A percentile compares a stretch with the other conserved stretches of the same genome.
phyloP scores from a whole-genome alignment of 2,888 invertebrate genomes.

The Dynastes maya region DNA sequence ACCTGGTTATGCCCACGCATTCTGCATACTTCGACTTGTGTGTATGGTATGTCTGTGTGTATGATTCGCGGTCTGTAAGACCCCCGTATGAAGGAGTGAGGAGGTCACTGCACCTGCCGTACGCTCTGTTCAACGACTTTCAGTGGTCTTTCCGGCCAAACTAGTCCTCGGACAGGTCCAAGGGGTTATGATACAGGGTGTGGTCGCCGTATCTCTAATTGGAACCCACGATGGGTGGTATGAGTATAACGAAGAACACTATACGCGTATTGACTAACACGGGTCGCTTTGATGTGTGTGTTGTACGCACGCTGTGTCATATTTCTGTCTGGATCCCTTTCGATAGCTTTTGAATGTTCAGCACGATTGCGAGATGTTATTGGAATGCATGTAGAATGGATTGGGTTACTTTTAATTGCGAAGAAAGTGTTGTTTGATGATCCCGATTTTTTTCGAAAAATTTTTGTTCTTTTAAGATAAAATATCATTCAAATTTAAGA shows the following conservation, averaged over 20 bases:
- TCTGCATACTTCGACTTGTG: conserved; percentile 45
- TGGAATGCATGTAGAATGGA: too few relatives aligned
- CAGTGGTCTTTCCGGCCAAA: conserved; percentile 49
- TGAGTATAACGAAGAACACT: background rate
- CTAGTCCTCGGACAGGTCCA: conserved; percentile 49
- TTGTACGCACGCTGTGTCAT: too few relatives aligned
- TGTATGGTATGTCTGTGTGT: conserved; percentile 12
- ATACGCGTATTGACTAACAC: background rate
- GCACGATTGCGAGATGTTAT: too few relatives aligned
- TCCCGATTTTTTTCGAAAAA: too few relatives aligned
- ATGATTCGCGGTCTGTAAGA: conserved; percentile 29
- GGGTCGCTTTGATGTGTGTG: too few relatives aligned
- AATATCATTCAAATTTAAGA: too few relatives aligned
- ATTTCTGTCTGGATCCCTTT: too few relatives aligned
- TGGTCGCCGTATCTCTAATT: conserved; percentile 24
- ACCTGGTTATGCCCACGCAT: conserved; percentile 35
- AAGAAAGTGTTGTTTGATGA: too few relatives aligned
- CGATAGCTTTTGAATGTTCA: too few relatives aligned
- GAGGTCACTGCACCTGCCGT: conserved; percentile 49
- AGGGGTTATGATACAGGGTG: conserved; percentile 44
- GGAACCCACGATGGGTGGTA: conserved; percentile 1
- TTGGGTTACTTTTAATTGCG: too few relatives aligned
- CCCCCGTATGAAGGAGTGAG: conserved; percentile 42
- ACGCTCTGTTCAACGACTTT: conserved; percentile 39
- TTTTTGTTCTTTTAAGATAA: too few relatives aligned